Conservation (phyloP, 2,113 vertebrate species). For the Paramormyrops kingsleyae region DNA sequence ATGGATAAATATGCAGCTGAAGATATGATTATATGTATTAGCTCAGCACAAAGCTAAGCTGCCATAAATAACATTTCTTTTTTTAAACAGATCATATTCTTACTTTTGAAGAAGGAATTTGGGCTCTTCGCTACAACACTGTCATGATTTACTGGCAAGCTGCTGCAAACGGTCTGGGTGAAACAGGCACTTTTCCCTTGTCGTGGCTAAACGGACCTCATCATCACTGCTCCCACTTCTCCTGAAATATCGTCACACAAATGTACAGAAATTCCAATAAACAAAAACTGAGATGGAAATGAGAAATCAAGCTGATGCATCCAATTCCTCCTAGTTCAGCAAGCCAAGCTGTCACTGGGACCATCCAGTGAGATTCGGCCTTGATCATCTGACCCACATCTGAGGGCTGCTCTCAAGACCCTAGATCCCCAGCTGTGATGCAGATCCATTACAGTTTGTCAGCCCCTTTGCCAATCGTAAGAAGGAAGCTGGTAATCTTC, state of each 20-base stretch:
- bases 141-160: background rate
- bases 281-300: background rate
- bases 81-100: background rate
- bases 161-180: background rate
- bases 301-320: background rate
- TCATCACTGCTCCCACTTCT: background rate
- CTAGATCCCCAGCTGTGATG: background rate
- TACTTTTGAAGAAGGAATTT: background rate
- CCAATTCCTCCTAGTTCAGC: background rate
- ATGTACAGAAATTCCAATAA: background rate
- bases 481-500: background rate
- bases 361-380: slow-evolving; percentile 7
- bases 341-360: background rate
- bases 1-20: background rate
- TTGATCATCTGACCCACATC: slow-evolving; percentile 15
- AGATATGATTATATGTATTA: background rate
- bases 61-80: background rate
- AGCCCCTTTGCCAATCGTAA: background rate
- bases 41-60: background rate
- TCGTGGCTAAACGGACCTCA: background rate
- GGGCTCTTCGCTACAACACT: background rate
- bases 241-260: background rate
- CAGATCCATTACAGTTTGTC: background rate
- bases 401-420: background rate
- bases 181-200: background rate